Evolutionary conservation across 2,888 invertebrate genomes (phyloP).

Genomic region (Nomada hirtipes): DNA sequence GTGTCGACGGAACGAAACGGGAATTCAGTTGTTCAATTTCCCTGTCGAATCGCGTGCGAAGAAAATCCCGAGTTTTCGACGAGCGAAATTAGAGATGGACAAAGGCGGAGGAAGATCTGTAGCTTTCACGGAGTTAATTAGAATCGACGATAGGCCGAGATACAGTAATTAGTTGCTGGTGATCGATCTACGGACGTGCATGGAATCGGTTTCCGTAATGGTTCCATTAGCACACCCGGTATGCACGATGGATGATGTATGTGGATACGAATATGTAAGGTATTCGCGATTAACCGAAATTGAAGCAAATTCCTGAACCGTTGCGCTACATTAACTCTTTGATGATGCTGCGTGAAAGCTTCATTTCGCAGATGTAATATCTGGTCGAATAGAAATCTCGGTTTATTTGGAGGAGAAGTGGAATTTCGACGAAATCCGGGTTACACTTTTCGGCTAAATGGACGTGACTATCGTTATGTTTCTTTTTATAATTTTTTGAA

Average conservation of each 20-base stretch:
- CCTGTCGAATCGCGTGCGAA: neutral
- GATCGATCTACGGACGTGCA: slow-evolving; percentile 74
- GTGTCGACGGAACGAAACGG: neutral
- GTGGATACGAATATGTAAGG: slow-evolving; percentile 78
- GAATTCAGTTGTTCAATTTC: neutral
- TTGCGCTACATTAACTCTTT: slow-evolving; percentile 6
- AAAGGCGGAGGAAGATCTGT: slow-evolving; percentile 27
- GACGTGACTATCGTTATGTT: too few species aligned
- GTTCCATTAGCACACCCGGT: slow-evolving; percentile 75
- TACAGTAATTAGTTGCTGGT: slow-evolving; percentile 75
- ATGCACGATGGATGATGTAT: slow-evolving; percentile 67
- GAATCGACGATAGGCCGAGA: slow-evolving; percentile 53
- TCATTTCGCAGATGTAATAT: neutral
- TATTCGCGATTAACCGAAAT: slow-evolving; percentile 76
- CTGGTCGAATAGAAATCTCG: neutral
- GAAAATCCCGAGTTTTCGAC: neutral
- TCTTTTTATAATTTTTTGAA: too few species aligned
- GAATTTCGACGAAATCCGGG: neutral
- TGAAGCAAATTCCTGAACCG: slow-evolving; percentile 68
- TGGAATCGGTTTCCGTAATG: slow-evolving; percentile 68
- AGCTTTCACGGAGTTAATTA: slow-evolving; percentile 73
- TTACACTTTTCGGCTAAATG: too few species aligned
- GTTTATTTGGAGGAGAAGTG: neutral
- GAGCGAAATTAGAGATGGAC: too few species aligned
- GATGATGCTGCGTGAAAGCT: slow-evolving; percentile 1